Evolutionary conservation across 2,113 vertebrate species (phyloP).

Genomic region (Halichoeres trimaculatus): DNA sequence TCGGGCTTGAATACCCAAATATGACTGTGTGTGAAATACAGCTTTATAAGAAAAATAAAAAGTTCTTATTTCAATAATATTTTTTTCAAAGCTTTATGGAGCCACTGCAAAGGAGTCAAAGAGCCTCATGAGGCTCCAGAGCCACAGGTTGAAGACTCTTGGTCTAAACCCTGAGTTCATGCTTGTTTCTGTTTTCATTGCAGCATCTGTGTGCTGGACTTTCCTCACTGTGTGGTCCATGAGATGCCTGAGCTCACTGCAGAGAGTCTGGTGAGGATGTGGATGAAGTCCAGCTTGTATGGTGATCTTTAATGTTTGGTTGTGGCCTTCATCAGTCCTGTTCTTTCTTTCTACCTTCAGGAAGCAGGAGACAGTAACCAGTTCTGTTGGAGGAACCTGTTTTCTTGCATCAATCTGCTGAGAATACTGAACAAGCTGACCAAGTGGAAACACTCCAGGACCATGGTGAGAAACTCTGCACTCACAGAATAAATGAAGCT

Average conservation of each 20-base stretch:
- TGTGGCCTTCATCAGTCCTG: not conserved
- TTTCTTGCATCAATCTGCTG: conserved; percentile 96
- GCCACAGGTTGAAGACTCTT: too few species aligned
- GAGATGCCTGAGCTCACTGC: conserved; percentile 96
- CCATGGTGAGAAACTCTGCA: conserved; percentile 87
- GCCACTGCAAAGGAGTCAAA: too few species aligned
- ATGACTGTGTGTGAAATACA: too few species aligned
- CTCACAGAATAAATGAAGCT: too few species aligned
- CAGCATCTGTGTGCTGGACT: conserved; percentile 95
- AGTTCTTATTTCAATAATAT: too few species aligned
- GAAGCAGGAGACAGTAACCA: conserved; percentile 94
- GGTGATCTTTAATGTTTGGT: too few species aligned
- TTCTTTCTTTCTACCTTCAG: conserved; percentile 72
- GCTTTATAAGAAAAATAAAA: too few species aligned
- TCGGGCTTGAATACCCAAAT: too few species aligned
- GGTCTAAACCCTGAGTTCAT: not conserved
- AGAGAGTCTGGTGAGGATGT: conserved; percentile 91
- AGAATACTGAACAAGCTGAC: conserved; percentile 96
- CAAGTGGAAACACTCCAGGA: conserved; percentile 99
- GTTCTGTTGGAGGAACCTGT: conserved; percentile 98
- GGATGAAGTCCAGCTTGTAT: not conserved
- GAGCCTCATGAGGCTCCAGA: too few species aligned
- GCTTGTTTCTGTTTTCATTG: conserved; percentile 11
- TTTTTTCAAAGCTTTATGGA: too few species aligned
- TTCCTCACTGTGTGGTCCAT: conserved; percentile 89